Conservation (phyloP, 1,140 invertebrate species). For the Leptinotarsa defecta region DNA sequence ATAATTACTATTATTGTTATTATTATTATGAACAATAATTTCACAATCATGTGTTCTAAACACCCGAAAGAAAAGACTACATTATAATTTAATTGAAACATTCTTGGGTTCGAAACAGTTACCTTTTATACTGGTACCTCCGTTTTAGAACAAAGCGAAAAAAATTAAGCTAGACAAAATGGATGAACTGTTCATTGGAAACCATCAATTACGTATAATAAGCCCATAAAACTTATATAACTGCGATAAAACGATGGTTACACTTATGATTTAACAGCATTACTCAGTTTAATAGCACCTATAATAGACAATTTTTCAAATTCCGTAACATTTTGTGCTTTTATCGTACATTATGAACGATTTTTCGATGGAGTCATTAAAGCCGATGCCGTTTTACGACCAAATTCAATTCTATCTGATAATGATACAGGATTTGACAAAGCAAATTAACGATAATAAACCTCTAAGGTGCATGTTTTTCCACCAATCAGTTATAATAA, state of each 20-base stretch:
- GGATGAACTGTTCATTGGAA: conserved; percentile 8
- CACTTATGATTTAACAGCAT: conserved; percentile 13
- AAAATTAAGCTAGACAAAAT: not conserved
- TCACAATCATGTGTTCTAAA: no score
- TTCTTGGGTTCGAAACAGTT: not conserved
- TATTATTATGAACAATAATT: no score
- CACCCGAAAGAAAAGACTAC: no score
- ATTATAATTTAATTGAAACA: no score
- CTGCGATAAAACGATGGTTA: conserved; percentile 15
- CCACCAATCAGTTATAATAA: no score
- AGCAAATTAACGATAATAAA: no score
- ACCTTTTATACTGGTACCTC: not conserved
- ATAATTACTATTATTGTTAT: no score
- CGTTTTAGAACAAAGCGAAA: not conserved
- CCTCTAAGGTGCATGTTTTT: no score
- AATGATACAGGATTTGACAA: not conserved
- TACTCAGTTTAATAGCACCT: conserved; percentile 17
- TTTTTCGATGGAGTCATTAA: conserved; percentile 14
- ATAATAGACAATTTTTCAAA: conserved; percentile 22
- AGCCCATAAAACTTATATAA: conserved; percentile 18
- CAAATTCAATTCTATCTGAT: conserved; percentile 3
- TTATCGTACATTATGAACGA: not conserved
- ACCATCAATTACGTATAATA: conserved; percentile 15
- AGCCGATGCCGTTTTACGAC: not conserved
- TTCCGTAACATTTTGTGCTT: conserved; percentile 8